A percentile compares a stretch with the other conserved stretches of the same genome.
Evolutionary conservation across 2,113 vertebrate genomes (phyloP).

Genomic region (Ardeotis arabs): DNA sequence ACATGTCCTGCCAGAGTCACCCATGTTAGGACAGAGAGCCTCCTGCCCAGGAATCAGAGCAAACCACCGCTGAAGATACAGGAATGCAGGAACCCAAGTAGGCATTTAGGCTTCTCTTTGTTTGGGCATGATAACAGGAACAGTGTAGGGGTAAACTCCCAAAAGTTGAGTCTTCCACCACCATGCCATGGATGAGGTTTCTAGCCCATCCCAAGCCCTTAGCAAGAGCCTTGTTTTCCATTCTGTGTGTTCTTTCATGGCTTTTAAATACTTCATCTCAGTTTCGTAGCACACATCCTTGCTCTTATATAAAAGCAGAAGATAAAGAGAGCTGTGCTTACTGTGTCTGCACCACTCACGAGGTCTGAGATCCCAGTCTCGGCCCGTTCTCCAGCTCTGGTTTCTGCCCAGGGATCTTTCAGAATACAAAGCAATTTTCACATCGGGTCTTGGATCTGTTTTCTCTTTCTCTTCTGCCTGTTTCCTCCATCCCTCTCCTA

Average conservation of each 20-base stretch:
- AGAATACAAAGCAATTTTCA: neutral
- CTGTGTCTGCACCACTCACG: rapidly evolving
- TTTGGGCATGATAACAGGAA: neutral
- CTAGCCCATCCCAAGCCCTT: too few species aligned
- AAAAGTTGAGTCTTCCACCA: neutral
- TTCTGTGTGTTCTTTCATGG: too few species aligned
- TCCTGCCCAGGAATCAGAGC: neutral
- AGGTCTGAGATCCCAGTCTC: neutral
- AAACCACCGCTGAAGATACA: neutral
- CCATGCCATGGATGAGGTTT: too few species aligned
- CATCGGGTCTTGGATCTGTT: rapidly evolving
- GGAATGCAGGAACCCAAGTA: neutral
- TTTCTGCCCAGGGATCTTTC: neutral
- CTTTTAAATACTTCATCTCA: too few species aligned
- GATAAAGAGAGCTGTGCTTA: too few species aligned
- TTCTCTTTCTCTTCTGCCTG: neutral
- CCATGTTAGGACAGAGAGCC: neutral
- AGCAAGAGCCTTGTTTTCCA: too few species aligned
- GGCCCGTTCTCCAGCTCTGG: neutral
- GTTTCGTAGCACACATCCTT: too few species aligned
- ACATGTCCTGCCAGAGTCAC: neutral
- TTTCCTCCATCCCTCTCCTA: neutral
- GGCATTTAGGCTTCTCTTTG: neutral
- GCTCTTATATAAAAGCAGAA: too few species aligned
- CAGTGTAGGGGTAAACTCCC: neutral